phyloP scores from a whole-genome alignment of 2,797 vertebrate species.

The Sylvia borin region DNA sequence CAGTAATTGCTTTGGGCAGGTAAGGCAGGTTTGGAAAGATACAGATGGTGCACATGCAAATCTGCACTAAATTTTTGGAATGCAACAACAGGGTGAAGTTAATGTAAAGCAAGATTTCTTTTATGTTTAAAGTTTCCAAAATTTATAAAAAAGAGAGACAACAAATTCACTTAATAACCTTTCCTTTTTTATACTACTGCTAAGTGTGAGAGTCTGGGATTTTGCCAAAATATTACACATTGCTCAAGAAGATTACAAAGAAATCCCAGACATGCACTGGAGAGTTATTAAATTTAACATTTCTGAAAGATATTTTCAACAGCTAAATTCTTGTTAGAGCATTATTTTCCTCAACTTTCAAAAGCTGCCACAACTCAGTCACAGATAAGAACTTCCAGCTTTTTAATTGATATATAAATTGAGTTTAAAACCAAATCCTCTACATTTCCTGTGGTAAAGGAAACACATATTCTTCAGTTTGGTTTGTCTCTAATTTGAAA shows the following conservation, averaged over 20 bases:
- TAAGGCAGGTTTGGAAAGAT: slow-evolving; percentile 40
- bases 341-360: slow-evolving; percentile 40
- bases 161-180: slow-evolving; percentile 63
- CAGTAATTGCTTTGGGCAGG: slow-evolving; percentile 42
- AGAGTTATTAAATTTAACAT: slow-evolving; percentile 65
- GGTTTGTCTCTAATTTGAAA: slow-evolving; percentile 73
- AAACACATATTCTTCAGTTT: slow-evolving; percentile 68
- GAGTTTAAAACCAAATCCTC: slow-evolving; percentile 57
- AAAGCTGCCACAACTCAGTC: slow-evolving; percentile 43
- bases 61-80: slow-evolving; percentile 52
- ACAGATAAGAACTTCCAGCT: slow-evolving; percentile 55
- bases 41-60: slow-evolving; percentile 43
- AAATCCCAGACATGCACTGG: slow-evolving; percentile 67
- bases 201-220: slow-evolving; percentile 49
- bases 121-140: slow-evolving; percentile 58
- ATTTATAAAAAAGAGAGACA: slow-evolving; percentile 61
- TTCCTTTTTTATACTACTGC: slow-evolving; percentile 59
- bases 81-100: slow-evolving; percentile 50
- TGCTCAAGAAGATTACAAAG: slow-evolving; percentile 71
- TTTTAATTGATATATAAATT: slow-evolving; percentile 67
- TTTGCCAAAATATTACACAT: slow-evolving; percentile 69
- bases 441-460: slow-evolving; percentile 68
- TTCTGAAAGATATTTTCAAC: slow-evolving; percentile 72
- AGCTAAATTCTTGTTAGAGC: slow-evolving; percentile 45
- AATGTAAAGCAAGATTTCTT: slow-evolving; percentile 63